phyloP scores from a whole-genome alignment of 2,888 invertebrate genomes.

The Hirudinaria manillensis region DNA sequence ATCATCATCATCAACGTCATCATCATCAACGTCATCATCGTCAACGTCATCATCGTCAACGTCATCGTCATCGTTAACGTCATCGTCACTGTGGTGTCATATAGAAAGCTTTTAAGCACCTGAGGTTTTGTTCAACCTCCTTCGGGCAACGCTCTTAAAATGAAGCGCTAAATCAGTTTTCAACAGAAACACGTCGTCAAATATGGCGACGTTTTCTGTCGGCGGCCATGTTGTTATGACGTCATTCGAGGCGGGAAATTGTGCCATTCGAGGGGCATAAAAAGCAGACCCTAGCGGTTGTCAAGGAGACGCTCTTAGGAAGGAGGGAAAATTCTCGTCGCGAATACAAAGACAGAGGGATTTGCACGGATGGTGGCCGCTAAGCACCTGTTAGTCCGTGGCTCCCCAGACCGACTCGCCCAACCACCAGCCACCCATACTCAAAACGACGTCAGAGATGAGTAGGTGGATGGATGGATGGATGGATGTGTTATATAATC shows the following conservation, averaged over 20 bases:
- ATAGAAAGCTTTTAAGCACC: too few species aligned
- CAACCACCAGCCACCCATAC: too few species aligned
- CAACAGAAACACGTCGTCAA: slow-evolving; percentile 15
- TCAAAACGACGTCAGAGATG: too few species aligned
- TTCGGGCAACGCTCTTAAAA: slow-evolving; percentile 3
- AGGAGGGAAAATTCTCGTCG: too few species aligned
- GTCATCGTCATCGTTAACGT: slow-evolving; percentile 28
- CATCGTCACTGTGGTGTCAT: not conserved
- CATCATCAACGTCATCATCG: slow-evolving; percentile 30
- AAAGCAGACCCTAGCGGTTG: not conserved
- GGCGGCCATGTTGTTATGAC: slow-evolving; percentile 12
- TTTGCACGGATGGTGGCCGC: too few species aligned
- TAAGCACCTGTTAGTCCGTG: too few species aligned
- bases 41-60: slow-evolving; percentile 28
- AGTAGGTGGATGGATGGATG: too few species aligned
- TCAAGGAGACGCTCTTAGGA: too few species aligned
- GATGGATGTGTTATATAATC: too few species aligned
- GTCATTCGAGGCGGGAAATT: slow-evolving; percentile 8
- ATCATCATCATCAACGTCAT: slow-evolving; percentile 31
- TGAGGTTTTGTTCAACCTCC: not conserved
- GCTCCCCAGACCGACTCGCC: too few species aligned
- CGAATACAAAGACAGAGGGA: too few species aligned
- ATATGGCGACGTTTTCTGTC: slow-evolving; percentile 13
- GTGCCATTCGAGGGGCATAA: slow-evolving; percentile 5
- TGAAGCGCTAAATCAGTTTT: slow-evolving; percentile 13